Evolutionary conservation across 2,797 vertebrate genomes (phyloP), one percentile per base, ranked within the genome.

Genomic region (Cyclura pinguis): DNA sequence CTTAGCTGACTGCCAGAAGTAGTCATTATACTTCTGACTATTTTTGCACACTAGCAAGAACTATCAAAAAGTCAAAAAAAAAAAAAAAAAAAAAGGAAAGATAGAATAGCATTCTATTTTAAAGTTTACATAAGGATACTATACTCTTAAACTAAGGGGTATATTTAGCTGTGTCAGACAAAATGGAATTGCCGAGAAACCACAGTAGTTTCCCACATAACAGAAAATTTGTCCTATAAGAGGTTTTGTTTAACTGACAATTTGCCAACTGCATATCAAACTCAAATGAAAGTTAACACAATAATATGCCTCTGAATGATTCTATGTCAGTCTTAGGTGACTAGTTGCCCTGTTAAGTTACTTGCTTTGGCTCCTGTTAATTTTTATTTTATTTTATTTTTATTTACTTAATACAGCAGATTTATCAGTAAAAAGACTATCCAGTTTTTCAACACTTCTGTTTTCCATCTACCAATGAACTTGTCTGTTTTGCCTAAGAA

Each of bases 111-210:
- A 62, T 80, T 95, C 93, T 16, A 92, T 92, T 91, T 91, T 91
- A 24, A 96, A 90, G 86, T 94, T 93, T 90, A 92, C n/a, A 93
- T 90, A 95, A 95, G 92, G 64, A 89, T 88, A 90, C 87, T 55
- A 94, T 93, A 93, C 95, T 95, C 95, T 92, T 96, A 94, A 96
- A 94, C 89, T 91, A 88, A 85, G 64, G 86, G 69, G 74, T 95
- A 89, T 94, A 94, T 96, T 95, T 92, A 94, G 92, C 80, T 87
- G 90, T 93, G 91, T 96, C 47, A 92, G 91, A 80, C 84, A 78
- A 94, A 93, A 84, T 14, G 73, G 74, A 93, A 88, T n/a, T 88
- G 89, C 67, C 83, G 1, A 12, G 62, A 91, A 93, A 88, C 42
- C 69, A 89, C 47, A 76, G 29, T 47, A 90, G 88, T 57, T 91